A percentile compares a stretch with the other conserved stretches of the same genome.
Conservation (phyloP, 2,888 invertebrate genomes). For the Gortyna flavago region DNA sequence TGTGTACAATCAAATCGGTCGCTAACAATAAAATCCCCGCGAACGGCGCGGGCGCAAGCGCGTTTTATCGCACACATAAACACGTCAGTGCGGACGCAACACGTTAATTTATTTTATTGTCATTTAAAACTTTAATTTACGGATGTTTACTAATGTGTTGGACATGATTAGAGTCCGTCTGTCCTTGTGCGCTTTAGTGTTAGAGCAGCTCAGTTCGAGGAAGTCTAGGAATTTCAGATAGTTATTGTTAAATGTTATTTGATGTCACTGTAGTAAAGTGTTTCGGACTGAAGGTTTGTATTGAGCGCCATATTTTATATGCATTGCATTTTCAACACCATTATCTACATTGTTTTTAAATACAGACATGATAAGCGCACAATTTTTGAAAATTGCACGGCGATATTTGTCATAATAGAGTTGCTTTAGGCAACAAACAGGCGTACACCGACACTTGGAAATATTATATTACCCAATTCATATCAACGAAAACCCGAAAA, state of each 20-base stretch:
- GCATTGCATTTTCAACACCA: background rate
- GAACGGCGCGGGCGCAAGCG: conserved; percentile 70
- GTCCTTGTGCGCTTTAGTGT: conserved; percentile 41
- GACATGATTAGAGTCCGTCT: conserved; percentile 48
- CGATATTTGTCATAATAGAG: background rate
- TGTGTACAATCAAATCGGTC: conserved; percentile 62
- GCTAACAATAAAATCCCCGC: conserved; percentile 68
- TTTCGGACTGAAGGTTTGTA: background rate
- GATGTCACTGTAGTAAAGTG: background rate
- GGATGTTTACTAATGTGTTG: conserved; percentile 82
- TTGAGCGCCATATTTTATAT: background rate
- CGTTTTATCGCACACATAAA: conserved; percentile 79
- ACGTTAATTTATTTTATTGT: conserved; percentile 85
- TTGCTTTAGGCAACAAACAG: background rate
- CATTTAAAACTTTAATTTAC: conserved; percentile 86
- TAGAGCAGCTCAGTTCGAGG: conserved; percentile 18
- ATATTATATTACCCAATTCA: background rate
- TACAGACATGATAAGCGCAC: background rate
- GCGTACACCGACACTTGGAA: background rate
- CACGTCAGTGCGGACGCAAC: conserved; percentile 75
- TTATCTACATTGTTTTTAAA: background rate
- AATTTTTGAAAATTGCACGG: background rate
- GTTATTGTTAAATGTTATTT: conserved; percentile 8
- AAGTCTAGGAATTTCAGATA: conserved; percentile 26
- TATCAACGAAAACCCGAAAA: conserved; percentile 6